phyloP scores from a whole-genome alignment of 2,888 invertebrate species.

The Erynnis tages region DNA sequence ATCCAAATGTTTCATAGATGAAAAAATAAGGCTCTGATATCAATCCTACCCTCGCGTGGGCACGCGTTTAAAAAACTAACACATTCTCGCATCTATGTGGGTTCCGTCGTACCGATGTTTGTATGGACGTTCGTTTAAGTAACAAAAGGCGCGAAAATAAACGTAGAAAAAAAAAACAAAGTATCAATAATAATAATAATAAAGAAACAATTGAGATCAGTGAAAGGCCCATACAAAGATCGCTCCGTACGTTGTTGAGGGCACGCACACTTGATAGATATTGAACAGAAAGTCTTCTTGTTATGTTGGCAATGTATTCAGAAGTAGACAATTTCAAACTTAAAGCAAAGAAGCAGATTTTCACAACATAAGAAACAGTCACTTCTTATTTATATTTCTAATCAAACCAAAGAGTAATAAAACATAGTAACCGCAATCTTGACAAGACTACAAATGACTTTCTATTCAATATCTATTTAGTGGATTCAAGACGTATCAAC shows the following conservation, averaged over 20 bases:
- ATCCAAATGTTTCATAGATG: constrained; percentile 56
- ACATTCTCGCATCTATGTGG: constrained; percentile 29
- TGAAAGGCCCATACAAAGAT: constrained; percentile 63
- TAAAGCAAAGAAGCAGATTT: no score
- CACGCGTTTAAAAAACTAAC: constrained; percentile 63
- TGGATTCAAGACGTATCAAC: no score
- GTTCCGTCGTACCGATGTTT: constrained; percentile 50
- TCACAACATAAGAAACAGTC: no score
- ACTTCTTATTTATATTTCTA: no score
- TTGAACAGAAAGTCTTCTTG: not conserved
- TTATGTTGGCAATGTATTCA: no score
- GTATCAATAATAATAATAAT: constrained; percentile 31
- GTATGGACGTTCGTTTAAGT: constrained; percentile 65
- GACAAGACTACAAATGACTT: no score
- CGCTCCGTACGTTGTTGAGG: constrained; percentile 4
- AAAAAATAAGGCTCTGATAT: constrained; percentile 68
- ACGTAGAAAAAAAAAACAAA: constrained; percentile 41
- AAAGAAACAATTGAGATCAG: constrained; percentile 65
- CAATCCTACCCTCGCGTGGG: constrained; percentile 38
- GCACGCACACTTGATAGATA: not conserved
- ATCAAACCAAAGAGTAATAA: no score
- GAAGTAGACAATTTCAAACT: no score
- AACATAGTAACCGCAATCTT: no score
- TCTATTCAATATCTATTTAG: no score
- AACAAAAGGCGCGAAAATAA: constrained; percentile 43